Base-by-base conservation (phyloP, 2,797 vertebrate genomes). In the Setipinna tenuifilis region DNA sequence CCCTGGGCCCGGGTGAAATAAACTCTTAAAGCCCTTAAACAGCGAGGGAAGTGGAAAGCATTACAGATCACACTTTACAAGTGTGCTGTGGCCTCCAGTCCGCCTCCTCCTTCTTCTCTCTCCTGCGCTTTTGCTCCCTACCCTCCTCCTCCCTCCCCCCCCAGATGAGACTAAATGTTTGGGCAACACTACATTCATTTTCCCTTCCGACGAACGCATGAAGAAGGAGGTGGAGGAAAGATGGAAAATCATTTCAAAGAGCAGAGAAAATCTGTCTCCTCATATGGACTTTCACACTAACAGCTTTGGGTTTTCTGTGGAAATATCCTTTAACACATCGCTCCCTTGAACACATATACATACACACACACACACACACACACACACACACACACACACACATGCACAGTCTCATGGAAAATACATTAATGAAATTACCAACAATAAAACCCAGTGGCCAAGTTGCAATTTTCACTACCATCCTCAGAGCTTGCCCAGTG, bases 1-100 rank as follows among this genome's bases (percentile, higher is more conserved):
- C 82, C 84, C 86, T 50, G 75, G 86, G 87, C 75, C 46, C 31
- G 82, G 62, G 83, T 87, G 82, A 83, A 88, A 83, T 82, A 84
- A 87, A 89, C 87, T 88, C 86, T 78, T 44, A 41, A 44, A 83
- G 88, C 86, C 88, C 89, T 68, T 62, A 89, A 91, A 89, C 86
- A 89, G 87, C 88, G 84, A 92, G 88, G 91, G 92, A 89, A 92
- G 92, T 93, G 94, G 94, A 95, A 95, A 94, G 89, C 90, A 93
- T 94, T 94, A 94, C 93, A 90, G 86, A 91, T 84, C 61, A 84
- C 88, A 89, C 81, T 93, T 94, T 93, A 94, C 91, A 94, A 92
- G 93, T 92, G 84, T 58, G 2, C 68, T 83, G 88, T 84, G 90
- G 87, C 90, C 90, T 91, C 87, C 87, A 14, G 75, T 41, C 35